Evolutionary conservation across 2,797 vertebrate genomes (phyloP).

Genomic region (Macropodus opercularis): DNA sequence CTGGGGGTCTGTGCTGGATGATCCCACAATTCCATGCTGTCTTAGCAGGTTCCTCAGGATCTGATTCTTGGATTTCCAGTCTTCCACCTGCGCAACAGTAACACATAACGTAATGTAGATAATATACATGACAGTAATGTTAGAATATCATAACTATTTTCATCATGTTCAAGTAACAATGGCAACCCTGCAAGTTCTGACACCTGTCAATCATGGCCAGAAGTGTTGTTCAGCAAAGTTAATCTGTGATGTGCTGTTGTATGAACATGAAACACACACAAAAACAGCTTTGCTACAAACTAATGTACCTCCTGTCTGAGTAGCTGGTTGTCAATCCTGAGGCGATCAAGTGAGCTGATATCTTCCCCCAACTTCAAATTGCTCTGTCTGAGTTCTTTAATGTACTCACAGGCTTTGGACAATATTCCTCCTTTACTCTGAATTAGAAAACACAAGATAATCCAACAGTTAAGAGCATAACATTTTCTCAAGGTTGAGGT

Average conservation of each 20-base stretch:
- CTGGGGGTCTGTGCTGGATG: conserved; percentile 79
- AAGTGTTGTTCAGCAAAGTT: no score
- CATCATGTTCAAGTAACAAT: not conserved
- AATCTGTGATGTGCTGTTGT: no score
- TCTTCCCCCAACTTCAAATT: conserved; percentile 90
- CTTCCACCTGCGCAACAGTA: conserved; percentile 76
- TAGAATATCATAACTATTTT: no score
- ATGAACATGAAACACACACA: no score
- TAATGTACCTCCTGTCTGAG: conserved; percentile 88
- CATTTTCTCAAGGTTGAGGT: not conserved
- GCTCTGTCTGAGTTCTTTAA: conserved; percentile 93
- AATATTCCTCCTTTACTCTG: conserved; percentile 96
- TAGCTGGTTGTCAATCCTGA: conserved; percentile 91
- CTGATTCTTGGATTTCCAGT: conserved; percentile 86
- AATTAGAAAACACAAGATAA: not conserved
- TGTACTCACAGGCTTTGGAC: conserved; percentile 96
- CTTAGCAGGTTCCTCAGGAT: conserved; percentile 80
- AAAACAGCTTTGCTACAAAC: not conserved
- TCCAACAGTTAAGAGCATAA: not conserved
- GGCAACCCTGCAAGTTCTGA: no score
- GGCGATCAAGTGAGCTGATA: conserved; percentile 85
- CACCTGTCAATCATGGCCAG: no score
- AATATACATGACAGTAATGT: not conserved
- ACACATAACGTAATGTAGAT: not conserved
- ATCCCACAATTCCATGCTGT: conserved; percentile 81